Evolutionary conservation across 2,797 vertebrate genomes (phyloP).

Genomic region (Leuciscus waleckii): DNA sequence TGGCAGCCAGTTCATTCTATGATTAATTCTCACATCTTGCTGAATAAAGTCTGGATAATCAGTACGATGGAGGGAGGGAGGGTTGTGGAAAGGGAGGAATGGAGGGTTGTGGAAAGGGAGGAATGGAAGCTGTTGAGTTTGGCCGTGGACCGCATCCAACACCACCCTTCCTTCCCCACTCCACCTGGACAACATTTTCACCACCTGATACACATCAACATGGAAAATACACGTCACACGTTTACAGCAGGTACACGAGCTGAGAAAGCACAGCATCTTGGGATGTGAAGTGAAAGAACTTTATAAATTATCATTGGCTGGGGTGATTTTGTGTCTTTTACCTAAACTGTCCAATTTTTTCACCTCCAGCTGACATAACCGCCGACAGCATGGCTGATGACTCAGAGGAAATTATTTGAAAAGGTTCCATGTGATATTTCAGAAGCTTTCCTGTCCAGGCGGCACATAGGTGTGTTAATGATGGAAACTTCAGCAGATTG

Average conservation of each 20-base stretch:
- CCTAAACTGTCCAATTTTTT: conserved; percentile 5
- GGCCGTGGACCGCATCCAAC: conserved; percentile 28
- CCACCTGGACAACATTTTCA: conserved; percentile 43
- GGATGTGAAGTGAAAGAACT: conserved; percentile 1
- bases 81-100: conserved; percentile 11
- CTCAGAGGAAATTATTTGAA: conserved; percentile 74
- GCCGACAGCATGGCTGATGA: conserved; percentile 14
- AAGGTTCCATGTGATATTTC: conserved; percentile 73
- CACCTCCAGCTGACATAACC: conserved; percentile 24
- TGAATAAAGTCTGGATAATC: conserved; percentile 35
- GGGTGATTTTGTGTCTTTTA: conserved; percentile 11
- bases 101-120: conserved; percentile 44
- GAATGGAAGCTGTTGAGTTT: conserved; percentile 22
- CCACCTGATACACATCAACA: conserved; percentile 48
- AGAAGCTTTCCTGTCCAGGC: conserved; percentile 73
- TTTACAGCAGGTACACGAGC: conserved; percentile 8
- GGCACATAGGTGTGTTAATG: conserved; percentile 69
- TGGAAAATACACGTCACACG: conserved; percentile 42
- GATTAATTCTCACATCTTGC: conserved; percentile 34
- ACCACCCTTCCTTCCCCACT: conserved; percentile 53
- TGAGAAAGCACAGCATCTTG: neutral
- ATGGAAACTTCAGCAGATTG: conserved; percentile 75
- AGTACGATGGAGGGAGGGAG: conserved; percentile 2
- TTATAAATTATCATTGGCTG: neutral
- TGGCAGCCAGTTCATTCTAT: neutral